These are phyloP conservation scores for Mirza zaza DNA, from an alignment of 2,113 vertebrate genomes.

Conservation along the genomic window DNA sequence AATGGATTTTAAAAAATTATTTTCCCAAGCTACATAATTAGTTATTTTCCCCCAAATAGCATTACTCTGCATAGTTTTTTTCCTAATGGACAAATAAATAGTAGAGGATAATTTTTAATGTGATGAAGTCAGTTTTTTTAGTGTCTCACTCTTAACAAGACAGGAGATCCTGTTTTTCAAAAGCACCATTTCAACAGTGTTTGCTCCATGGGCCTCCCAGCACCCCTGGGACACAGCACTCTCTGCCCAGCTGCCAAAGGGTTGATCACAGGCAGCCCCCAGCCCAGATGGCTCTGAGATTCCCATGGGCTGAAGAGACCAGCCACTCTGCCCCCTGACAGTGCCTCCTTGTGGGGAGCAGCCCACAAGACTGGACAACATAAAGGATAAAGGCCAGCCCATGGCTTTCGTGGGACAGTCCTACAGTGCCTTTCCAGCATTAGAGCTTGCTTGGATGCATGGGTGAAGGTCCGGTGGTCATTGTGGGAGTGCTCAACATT, in stretches of 20 bases:
- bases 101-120: not conserved
- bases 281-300: too few species aligned
- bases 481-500: not conserved
- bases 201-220: accelerated
- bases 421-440: too few species aligned
- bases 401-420: accelerated
- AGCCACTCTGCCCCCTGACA: too few species aligned
- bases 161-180: not conserved
- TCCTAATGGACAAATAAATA: not conserved
- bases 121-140: not conserved
- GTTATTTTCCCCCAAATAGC: not conserved
- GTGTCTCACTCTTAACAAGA: not conserved
- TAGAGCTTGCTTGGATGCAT: accelerated
- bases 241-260: accelerated
- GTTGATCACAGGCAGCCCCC: accelerated
- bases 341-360: accelerated
- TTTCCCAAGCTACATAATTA: not conserved
- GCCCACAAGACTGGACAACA: too few species aligned
- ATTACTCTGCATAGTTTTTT: not conserved
- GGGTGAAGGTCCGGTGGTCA: too few species aligned
- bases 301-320: not conserved
- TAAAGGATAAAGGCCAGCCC: not conserved
- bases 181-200: not conserved
- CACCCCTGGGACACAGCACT: accelerated
- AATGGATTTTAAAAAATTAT: not conserved